These are phyloP conservation scores for Notoglanidium macrostoma DNA, from an alignment of 2,797 vertebrate genomes.

Conservation along the genomic window DNA sequence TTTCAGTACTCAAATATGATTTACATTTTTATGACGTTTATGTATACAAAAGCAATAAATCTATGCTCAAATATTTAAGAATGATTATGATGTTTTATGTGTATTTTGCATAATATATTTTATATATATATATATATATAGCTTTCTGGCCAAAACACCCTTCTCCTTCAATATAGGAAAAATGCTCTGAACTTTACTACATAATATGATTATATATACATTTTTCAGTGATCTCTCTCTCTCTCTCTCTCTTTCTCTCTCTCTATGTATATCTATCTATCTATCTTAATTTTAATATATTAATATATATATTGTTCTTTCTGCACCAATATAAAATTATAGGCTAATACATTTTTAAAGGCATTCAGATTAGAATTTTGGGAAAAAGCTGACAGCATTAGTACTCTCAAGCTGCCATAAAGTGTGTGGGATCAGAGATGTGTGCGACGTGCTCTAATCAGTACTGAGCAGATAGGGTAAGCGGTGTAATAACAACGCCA, in stretches of 20 bases:
- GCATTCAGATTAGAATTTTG: neutral
- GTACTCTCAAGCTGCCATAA: neutral
- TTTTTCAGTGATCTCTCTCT: neutral
- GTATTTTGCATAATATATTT: neutral
- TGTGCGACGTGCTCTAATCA: constrained; percentile 27
- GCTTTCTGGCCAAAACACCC: neutral
- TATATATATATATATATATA: too few species aligned
- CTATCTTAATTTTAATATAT: too few species aligned
- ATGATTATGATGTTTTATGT: neutral
- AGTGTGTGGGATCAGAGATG: constrained; percentile 3
- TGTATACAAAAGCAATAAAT: neutral
- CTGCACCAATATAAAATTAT: neutral
- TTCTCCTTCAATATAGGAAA: neutral
- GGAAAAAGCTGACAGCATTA: neutral
- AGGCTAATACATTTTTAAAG: neutral
- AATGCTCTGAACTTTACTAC: neutral
- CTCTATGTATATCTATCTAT: too few species aligned
- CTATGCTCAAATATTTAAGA: neutral
- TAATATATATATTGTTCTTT: neutral
- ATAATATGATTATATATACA: neutral
- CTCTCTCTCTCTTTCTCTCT: too few species aligned
- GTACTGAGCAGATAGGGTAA: constrained; percentile 44
- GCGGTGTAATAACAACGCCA: constrained; percentile 40
- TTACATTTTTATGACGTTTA: neutral
- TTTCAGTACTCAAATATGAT: neutral